These are phyloP conservation scores for Murina feae DNA, from an alignment of 2,113 vertebrate species.

Conservation along the genomic window DNA sequence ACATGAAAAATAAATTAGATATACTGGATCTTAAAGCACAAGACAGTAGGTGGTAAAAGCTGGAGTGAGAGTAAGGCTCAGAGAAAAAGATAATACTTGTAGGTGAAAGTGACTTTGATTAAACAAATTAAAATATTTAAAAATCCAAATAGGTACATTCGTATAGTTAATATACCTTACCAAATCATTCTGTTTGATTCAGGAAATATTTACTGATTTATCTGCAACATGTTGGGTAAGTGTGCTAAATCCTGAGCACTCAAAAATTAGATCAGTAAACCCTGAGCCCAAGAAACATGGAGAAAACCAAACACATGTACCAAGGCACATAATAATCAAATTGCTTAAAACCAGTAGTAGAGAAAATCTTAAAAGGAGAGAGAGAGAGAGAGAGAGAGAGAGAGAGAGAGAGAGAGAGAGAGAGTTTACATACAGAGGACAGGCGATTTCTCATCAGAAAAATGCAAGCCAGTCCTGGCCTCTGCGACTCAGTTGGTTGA, in stretches of 20 bases:
- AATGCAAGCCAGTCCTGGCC: not conserved
- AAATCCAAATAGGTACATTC: not conserved
- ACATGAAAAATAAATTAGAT: not conserved
- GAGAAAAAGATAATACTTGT: not conserved
- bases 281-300: not conserved
- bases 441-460: not conserved
- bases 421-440: not conserved
- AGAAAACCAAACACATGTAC: not conserved
- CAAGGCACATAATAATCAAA: not conserved
- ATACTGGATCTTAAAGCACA: not conserved
- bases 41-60: not conserved
- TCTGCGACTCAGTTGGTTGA: too few relatives aligned
- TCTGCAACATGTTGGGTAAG: not conserved
- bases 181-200: not conserved
- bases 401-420: too few relatives aligned
- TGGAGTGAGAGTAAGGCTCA: not conserved
- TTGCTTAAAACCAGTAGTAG: not conserved
- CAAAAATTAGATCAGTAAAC: not conserved
- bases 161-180: not conserved
- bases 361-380: not conserved
- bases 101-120: not conserved
- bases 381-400: not conserved
- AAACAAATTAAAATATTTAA: constrained; percentile 23
- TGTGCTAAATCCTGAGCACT: not conserved
- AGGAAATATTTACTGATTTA: not conserved